A percentile compares a stretch with the other conserved stretches of the same genome.
phyloP scores from a whole-genome alignment of 2,888 invertebrate species.

The Lobophora halterata region DNA sequence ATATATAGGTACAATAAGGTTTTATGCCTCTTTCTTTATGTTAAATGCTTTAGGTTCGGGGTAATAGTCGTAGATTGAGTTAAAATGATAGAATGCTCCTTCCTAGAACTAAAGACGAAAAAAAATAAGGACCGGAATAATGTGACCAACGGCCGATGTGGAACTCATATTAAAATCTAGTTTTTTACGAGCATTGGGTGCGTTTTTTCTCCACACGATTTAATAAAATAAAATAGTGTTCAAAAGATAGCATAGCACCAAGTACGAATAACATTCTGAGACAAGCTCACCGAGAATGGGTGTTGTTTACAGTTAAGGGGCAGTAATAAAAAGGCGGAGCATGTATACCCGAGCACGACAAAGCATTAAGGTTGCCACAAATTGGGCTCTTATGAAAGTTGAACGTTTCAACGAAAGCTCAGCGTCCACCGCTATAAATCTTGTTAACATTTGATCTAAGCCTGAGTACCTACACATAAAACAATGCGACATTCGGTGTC shows the following conservation, averaged over 20 bases:
- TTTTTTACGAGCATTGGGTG: constrained; percentile 41
- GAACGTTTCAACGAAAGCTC: constrained; percentile 72
- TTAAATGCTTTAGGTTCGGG: constrained; percentile 8
- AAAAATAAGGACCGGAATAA: constrained; percentile 26
- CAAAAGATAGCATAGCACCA: constrained; percentile 49
- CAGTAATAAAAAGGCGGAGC: constrained; percentile 78
- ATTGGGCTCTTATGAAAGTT: constrained; percentile 75
- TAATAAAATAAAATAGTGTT: constrained; percentile 28
- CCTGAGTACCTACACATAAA: constrained; percentile 70
- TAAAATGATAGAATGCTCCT: constrained; percentile 13
- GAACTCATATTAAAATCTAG: constrained; percentile 33
- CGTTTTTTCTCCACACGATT: constrained; percentile 31
- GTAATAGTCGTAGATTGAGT: constrained; percentile 13
- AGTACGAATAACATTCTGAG: constrained; percentile 53
- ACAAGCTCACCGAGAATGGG: constrained; percentile 63
- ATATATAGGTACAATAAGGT: no score
- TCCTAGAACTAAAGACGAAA: constrained; percentile 21
- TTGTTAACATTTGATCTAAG: constrained; percentile 73
- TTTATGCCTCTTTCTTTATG: no score
- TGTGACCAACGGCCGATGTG: constrained; percentile 28
- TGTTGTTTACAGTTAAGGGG: constrained; percentile 77
- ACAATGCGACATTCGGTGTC: constrained; percentile 74
- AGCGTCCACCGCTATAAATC: constrained; percentile 70
- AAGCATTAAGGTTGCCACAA: constrained; percentile 70
- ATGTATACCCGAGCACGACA: constrained; percentile 69